A percentile compares a stretch with the other conserved stretches of the same genome.
Conservation (phyloP, 2,888 invertebrate genomes). For the Euproctis similis region DNA sequence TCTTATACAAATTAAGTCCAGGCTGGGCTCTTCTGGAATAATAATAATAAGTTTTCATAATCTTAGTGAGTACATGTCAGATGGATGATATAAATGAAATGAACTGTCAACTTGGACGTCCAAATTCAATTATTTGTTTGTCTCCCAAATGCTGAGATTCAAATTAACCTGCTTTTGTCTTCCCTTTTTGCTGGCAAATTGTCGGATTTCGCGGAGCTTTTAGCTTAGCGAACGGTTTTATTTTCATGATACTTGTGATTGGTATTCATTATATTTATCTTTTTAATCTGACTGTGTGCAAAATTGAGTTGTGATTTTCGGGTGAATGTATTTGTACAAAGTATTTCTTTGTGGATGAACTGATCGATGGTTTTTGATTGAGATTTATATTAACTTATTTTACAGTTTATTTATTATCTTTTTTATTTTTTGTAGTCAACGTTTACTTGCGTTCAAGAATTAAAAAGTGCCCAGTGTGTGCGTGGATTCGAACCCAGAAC, state of each 20-base stretch:
- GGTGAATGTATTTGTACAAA: no score
- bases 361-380: no score
- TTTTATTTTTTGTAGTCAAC: no score
- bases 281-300: constrained; percentile 4
- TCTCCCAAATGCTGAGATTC: constrained; percentile 62
- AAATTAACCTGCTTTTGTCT: constrained; percentile 59
- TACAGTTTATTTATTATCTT: no score
- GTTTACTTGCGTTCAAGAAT: no score
- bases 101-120: constrained; percentile 70
- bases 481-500: no score
- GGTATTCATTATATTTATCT: constrained; percentile 45
- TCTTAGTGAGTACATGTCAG: constrained; percentile 63
- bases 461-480: no score
- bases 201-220: constrained; percentile 37
- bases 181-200: constrained; percentile 48
- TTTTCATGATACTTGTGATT: constrained; percentile 47
- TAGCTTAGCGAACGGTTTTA: constrained; percentile 35
- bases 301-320: no score
- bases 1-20: constrained; percentile 54
- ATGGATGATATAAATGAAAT: constrained; percentile 64
- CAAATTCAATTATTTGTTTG: constrained; percentile 69
- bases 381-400: no score
- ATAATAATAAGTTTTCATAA: constrained; percentile 70
- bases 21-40: constrained; percentile 44
- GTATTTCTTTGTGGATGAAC: no score